A percentile compares a stretch with the other conserved stretches of the same genome.
phyloP scores from a whole-genome alignment of 2,888 invertebrate species.

The Lissocephala sabroskyi region DNA sequence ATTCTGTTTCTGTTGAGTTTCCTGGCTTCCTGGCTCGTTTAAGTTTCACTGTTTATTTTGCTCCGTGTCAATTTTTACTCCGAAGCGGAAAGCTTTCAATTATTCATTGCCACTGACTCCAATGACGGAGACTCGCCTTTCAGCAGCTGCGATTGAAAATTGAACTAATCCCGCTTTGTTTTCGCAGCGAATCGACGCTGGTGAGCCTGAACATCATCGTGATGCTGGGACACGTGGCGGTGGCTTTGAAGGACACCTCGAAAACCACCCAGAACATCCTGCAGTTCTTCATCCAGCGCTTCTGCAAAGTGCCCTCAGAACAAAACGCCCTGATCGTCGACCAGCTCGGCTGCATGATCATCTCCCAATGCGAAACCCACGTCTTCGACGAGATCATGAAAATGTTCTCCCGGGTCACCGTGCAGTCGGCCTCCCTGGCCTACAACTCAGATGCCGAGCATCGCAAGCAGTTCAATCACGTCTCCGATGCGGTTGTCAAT shows the following conservation, averaged over 20 bases:
- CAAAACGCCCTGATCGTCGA: slow-evolving; percentile 96
- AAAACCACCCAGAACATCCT: slow-evolving; percentile 96
- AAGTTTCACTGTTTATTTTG: no score
- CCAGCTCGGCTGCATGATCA: slow-evolving; percentile 98
- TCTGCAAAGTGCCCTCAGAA: slow-evolving; percentile 93
- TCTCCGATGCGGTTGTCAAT: slow-evolving; percentile 95
- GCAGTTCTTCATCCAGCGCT: slow-evolving; percentile 96
- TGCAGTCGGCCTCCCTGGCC: slow-evolving; percentile 88
- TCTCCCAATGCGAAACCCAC: slow-evolving; percentile 89
- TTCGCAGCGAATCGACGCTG: slow-evolving; percentile 86
- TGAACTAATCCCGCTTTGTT: no score
- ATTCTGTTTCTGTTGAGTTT: no score
- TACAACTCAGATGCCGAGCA: slow-evolving; percentile 78
- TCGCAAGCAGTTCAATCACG: slow-evolving; percentile 80
- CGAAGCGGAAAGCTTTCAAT: no score
- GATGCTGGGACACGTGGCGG: slow-evolving; percentile 97
- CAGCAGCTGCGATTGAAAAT: no score
- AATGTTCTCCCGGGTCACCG: slow-evolving; percentile 96
- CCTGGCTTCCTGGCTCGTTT: no score
- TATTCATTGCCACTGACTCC: no score
- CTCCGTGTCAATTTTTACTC: no score
- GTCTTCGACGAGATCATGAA: slow-evolving; percentile 97
- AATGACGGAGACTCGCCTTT: no score
- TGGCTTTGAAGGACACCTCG: slow-evolving; percentile 92
- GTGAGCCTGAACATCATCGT: slow-evolving; percentile 98